These are phyloP conservation scores for Eilema depressum DNA, from an alignment of 2,888 invertebrate genomes.

Conservation along the genomic window DNA sequence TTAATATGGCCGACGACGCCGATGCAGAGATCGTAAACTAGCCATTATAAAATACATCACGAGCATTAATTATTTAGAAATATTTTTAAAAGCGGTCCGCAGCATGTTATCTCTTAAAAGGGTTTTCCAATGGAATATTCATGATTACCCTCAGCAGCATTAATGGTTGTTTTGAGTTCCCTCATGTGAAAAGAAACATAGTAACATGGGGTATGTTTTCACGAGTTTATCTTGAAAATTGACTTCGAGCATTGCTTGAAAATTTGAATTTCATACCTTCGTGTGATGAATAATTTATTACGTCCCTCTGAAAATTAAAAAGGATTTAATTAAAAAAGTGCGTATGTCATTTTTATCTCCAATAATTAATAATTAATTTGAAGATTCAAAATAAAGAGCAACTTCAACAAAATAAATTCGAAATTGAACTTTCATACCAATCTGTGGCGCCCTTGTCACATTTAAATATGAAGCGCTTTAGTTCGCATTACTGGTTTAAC, in stretches of 20 bases:
- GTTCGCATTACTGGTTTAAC: no score
- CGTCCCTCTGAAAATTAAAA: constrained; percentile 27
- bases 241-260: constrained; percentile 52
- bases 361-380: background rate
- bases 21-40: constrained; percentile 40
- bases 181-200: constrained; percentile 70
- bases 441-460: no score
- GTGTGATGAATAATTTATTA: constrained; percentile 39
- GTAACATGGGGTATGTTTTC: constrained; percentile 59
- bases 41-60: constrained; percentile 47
- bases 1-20: constrained; percentile 8
- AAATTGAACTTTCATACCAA: no score
- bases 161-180: constrained; percentile 78
- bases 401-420: no score
- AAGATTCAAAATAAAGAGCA: no score
- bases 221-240: constrained; percentile 62
- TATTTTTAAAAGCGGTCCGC: constrained; percentile 62
- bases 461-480: no score
- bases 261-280: constrained; percentile 42
- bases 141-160: constrained; percentile 74
- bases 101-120: constrained; percentile 70
- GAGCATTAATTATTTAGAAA: constrained; percentile 64
- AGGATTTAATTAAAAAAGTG: constrained; percentile 30
- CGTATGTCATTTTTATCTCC: background rate
- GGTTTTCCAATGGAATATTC: constrained; percentile 75